Evolutionary conservation across 2,797 vertebrate species (phyloP).

Genomic region (Lutjanus argentimaculatus): DNA sequence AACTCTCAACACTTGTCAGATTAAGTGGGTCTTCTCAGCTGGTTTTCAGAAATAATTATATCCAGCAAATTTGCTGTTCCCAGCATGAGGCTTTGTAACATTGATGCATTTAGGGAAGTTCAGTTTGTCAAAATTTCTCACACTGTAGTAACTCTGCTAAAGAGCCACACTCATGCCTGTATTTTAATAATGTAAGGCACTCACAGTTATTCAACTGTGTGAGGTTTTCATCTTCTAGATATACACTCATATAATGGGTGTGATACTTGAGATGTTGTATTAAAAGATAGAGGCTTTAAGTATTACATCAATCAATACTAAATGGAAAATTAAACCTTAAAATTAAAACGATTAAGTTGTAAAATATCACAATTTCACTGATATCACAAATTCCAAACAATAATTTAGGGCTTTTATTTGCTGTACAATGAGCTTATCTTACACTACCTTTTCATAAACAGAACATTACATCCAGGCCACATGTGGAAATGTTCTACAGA

Average conservation of each 20-base stretch:
- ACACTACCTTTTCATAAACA: neutral
- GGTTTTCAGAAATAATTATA: neutral
- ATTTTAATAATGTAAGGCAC: slow-evolving; percentile 2
- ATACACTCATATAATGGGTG: neutral
- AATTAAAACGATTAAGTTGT: neutral
- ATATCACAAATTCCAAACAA: neutral
- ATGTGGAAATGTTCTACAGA: neutral
- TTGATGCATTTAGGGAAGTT: no score
- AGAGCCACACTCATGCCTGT: no score
- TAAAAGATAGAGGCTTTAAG: neutral
- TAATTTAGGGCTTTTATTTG: neutral
- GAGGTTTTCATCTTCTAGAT: neutral
- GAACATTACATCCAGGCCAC: no score
- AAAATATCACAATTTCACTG: neutral
- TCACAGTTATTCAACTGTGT: neutral
- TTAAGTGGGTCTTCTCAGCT: neutral
- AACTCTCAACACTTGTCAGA: neutral
- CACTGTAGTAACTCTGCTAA: neutral
- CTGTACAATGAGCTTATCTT: neutral
- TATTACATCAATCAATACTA: neutral
- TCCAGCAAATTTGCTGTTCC: neutral
- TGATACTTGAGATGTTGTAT: neutral
- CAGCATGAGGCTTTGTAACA: neutral
- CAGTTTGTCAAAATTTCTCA: neutral
- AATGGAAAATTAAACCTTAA: neutral